Evolutionary conservation across 2,888 invertebrate species (phyloP).

Genomic region (Carabus problematicus): DNA sequence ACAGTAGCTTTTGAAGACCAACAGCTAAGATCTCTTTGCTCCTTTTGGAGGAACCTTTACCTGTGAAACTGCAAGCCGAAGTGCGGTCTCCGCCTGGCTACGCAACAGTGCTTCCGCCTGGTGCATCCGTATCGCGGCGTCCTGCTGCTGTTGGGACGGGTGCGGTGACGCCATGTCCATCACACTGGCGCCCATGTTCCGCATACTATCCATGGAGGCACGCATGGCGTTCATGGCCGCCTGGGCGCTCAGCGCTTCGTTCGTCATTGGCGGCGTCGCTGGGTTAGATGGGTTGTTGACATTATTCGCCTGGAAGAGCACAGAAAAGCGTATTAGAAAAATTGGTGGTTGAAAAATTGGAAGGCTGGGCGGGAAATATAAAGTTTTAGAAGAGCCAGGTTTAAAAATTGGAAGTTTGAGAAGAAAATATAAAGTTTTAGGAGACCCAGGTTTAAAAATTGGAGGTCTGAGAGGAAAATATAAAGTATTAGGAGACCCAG

Average conservation of each 20-base stretch:
- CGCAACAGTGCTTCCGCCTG: constrained; percentile 82
- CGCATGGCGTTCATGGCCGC: constrained; percentile 69
- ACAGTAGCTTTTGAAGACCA: too few species aligned
- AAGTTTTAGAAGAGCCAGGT: neutral
- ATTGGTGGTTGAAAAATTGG: neutral
- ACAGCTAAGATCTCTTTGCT: too few species aligned
- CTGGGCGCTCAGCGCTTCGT: constrained; percentile 55
- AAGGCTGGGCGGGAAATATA: neutral
- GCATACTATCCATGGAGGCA: constrained; percentile 65
- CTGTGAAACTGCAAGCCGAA: constrained; percentile 81
- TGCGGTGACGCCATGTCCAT: constrained; percentile 59
- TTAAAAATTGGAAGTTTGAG: neutral
- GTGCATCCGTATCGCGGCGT: constrained; percentile 65
- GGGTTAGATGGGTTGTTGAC: constrained; percentile 59
- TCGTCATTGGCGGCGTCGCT: constrained; percentile 60
- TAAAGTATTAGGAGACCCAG: neutral
- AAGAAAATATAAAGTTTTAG: neutral
- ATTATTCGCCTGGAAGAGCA: constrained; percentile 56
- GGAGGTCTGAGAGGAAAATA: neutral
- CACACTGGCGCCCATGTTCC: constrained; percentile 61
- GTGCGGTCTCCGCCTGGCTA: constrained; percentile 85
- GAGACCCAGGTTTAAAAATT: neutral
- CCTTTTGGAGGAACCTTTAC: too few species aligned
- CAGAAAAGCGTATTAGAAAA: neutral
- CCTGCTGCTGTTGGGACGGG: constrained; percentile 57